Evolutionary conservation across 1,140 invertebrate genomes (phyloP), one percentile per base, ranked within the genome.

Genomic region (Heliothis virescens): DNA sequence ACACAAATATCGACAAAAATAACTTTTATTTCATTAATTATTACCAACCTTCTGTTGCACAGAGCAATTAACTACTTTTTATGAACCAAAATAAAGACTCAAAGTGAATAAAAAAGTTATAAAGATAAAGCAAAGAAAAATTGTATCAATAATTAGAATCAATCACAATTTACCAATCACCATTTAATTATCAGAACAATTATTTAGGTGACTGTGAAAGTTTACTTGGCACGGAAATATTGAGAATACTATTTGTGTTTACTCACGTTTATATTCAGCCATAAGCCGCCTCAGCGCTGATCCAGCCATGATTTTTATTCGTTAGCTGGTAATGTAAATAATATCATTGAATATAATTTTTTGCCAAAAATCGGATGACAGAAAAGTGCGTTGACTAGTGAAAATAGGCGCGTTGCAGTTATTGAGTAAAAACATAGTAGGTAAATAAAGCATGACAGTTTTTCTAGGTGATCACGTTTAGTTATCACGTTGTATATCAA

Each of bases 221-320:
- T 71, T n/a, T 26, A 15, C 34, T 16, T 65, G 12, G 2, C 18
- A 48, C 12, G 16, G 9, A 41, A 65, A 48, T 65, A 65, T 18
- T 65, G 41, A 18, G 3, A 67, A n/a, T 29, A 18, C n/a, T 11
- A 21, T 9, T 3, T 53, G 15, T 15, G 13, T n/a, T n/a, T n/a
- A 87, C 89, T 91, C 89, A 94, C 93, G 99, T 97, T 99, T 99
- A 91, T 99, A 99, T 95, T 99, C 99, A 26, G 99, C 98, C 98
- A 99, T 99, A 53, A 99, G 95, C 83, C 99, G 96, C 89, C 98
- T 96, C 79, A 99, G 95, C n/a, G 99, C 99, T 79, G 98, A 99
- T 29, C 99, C 98, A 88, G 99, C 99, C 99, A 99, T 99, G 83
- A 79, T 87, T 83, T 77, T 29, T 41, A 47, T 16, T 18, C 16